Base-by-base conservation (phyloP, 2,888 invertebrate species). In the Sepiola atlantica region DNA sequence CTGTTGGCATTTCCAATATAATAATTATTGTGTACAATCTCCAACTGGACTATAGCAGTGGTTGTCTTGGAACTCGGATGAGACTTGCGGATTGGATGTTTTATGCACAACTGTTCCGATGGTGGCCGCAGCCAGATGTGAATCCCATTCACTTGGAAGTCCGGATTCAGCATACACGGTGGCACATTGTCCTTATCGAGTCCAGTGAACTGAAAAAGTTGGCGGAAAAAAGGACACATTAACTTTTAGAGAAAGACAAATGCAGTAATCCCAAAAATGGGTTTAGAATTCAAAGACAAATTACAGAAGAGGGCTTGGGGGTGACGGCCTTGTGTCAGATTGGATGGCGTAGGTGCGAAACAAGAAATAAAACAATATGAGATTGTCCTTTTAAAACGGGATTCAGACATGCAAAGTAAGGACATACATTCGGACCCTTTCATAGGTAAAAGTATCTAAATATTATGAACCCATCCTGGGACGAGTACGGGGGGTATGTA, bases 131-230 rank as follows among this genome's bases (percentile, higher is more conserved):
- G 95, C 95, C 96, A 97, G 92, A 96, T 95, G 90, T 96, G 96
- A 61, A 96, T 95, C 90, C 96, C 96, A 94, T 96, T 96, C 57
- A 97, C 96, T 61, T 95, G 95, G 95, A 97, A 97, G 8, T 96
- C 94, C 18, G 95, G 95, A 94, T 96, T 95, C 94, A 96, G 95
- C 97, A 97, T 97, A 94, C 97, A 97, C 8, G 95, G 57, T 92
- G 97, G 97, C 94, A 97, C 94, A 95, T 96, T 95, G 35, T 94
- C 95, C 54, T 95, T 95, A 93, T 96, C 96, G 94, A 96, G 96
- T 92, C 92, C 92, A 16, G 96, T 95, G 94, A 96, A 96, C 97
- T 97, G 96, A 55, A 96, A 96, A 57, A 54, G 90, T n/a, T 92
- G 94, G 94, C 91, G n/a, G 94, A 94, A 90, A 92, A 16, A 54